Percentiles rank a stretch among this genome's conserved stretches.
These are phyloP conservation scores for Aspidoscelis tigris DNA, from an alignment of 2,113 vertebrate genomes.

Conservation along the genomic window DNA sequence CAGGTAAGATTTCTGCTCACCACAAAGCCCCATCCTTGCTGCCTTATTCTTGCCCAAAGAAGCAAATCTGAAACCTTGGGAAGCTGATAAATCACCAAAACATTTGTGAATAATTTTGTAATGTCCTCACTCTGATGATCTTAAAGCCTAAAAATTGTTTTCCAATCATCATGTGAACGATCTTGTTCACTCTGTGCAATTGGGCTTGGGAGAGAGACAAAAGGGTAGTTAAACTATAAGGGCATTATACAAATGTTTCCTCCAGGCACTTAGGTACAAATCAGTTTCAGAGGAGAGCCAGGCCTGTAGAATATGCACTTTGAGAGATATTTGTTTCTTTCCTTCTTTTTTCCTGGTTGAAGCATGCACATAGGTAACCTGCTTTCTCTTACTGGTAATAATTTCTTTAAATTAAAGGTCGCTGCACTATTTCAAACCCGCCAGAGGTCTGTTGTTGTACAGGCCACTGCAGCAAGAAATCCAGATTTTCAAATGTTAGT, in stretches of 20 bases:
- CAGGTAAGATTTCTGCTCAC: no score
- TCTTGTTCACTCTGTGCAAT: slow-evolving; percentile 74
- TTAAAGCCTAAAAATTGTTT: slow-evolving; percentile 83
- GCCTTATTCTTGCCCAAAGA: no score
- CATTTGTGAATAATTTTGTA: slow-evolving; percentile 80
- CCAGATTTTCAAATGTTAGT: slow-evolving; percentile 57
- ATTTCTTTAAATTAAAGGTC: slow-evolving; percentile 86
- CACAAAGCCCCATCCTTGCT: no score
- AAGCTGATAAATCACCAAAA: slow-evolving; percentile 83
- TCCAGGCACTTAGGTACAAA: slow-evolving; percentile 71
- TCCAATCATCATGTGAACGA: slow-evolving; percentile 88
- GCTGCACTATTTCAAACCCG: slow-evolving; percentile 79
- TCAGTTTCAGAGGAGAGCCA: slow-evolving; percentile 64
- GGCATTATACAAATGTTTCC: slow-evolving; percentile 74
- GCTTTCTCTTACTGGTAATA: slow-evolving; percentile 82
- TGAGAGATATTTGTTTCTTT: slow-evolving; percentile 71
- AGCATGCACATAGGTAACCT: slow-evolving; percentile 74
- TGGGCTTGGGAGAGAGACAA: slow-evolving; percentile 70
- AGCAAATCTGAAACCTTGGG: slow-evolving; percentile 63
- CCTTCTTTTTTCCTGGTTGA: slow-evolving; percentile 53
- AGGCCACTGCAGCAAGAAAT: slow-evolving; percentile 26
- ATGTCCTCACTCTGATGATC: slow-evolving; percentile 77
- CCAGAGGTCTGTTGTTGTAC: slow-evolving; percentile 73
- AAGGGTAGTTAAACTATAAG: slow-evolving; percentile 56
- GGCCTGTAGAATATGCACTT: slow-evolving; percentile 64